Conservation (phyloP, 1,140 invertebrate species). For the Diabrotica undecimpunctata region DNA sequence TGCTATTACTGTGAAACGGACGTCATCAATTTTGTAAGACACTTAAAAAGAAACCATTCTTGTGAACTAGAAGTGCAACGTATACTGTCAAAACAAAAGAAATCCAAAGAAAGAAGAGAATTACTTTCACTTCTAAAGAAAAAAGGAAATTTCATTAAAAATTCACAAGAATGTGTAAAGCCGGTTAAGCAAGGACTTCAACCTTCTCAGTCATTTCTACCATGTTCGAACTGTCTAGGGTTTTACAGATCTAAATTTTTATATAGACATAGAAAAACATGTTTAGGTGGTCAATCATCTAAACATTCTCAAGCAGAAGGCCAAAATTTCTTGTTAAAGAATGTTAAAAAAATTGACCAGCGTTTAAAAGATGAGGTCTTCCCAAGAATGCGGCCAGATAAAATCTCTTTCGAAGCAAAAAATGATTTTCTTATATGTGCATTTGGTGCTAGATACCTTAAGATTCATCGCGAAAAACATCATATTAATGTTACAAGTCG, state of each 20-base stretch:
- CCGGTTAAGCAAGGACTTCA: neutral
- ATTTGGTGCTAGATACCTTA: slow-evolving; percentile 25
- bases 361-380: slow-evolving; percentile 30
- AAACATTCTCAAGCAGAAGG: slow-evolving; percentile 9
- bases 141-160: slow-evolving; percentile 22
- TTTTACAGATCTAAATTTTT: slow-evolving; percentile 12
- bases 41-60: slow-evolving; percentile 22
- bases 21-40: slow-evolving; percentile 22
- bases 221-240: slow-evolving; percentile 6
- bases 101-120: slow-evolving; percentile 18
- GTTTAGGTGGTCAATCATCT: no score
- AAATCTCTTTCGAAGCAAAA: slow-evolving; percentile 30
- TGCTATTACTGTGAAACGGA: slow-evolving; percentile 26
- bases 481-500: slow-evolving; percentile 23
- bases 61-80: slow-evolving; percentile 16
- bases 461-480: slow-evolving; percentile 30
- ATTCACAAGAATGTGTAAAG: slow-evolving; percentile 3
- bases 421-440: slow-evolving; percentile 30
- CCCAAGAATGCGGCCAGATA: slow-evolving; percentile 31
- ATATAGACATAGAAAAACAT: slow-evolving; percentile 13
- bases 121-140: slow-evolving; percentile 20
- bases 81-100: slow-evolving; percentile 15
- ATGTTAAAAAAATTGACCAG: slow-evolving; percentile 15
- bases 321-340: slow-evolving; percentile 8
- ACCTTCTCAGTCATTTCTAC: neutral